These are phyloP conservation scores for Anhinga anhinga DNA, from an alignment of 2,113 vertebrate genomes.

Conservation along the genomic window DNA sequence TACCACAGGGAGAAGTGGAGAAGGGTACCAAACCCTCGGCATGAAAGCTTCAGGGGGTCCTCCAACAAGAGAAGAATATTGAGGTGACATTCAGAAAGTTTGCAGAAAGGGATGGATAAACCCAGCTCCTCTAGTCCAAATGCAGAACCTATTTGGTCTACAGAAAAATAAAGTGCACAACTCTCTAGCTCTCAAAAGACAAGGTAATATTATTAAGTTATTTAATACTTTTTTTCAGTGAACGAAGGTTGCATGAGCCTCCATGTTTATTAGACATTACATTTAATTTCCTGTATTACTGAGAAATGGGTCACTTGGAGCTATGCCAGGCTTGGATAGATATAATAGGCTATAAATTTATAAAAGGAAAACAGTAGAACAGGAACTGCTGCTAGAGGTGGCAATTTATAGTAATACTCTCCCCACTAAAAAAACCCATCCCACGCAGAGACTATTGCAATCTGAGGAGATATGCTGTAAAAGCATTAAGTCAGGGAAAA, in stretches of 20 bases:
- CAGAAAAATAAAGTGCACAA: not conserved
- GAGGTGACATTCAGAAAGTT: not conserved
- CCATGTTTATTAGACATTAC: not conserved
- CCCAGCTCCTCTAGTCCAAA: not conserved
- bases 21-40: not conserved
- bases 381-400: not conserved
- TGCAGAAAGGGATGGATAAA: not conserved
- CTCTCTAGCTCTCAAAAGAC: not conserved
- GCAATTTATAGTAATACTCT: not conserved
- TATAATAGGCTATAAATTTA: not conserved
- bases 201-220: not conserved
- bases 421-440: not conserved
- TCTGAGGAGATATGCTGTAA: not conserved
- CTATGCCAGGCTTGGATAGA: not conserved
- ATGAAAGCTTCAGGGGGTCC: not conserved
- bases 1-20: not conserved
- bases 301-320: constrained; percentile 30
- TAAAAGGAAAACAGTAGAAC: not conserved
- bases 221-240: not conserved
- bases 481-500: not conserved
- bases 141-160: not conserved
- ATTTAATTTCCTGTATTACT: constrained; percentile 27
- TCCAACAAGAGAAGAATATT: not conserved
- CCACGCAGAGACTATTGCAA: not conserved
- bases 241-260: not conserved